phyloP scores from a whole-genome alignment of 1,140 invertebrate genomes.

The Meloidogyne exigua region DNA sequence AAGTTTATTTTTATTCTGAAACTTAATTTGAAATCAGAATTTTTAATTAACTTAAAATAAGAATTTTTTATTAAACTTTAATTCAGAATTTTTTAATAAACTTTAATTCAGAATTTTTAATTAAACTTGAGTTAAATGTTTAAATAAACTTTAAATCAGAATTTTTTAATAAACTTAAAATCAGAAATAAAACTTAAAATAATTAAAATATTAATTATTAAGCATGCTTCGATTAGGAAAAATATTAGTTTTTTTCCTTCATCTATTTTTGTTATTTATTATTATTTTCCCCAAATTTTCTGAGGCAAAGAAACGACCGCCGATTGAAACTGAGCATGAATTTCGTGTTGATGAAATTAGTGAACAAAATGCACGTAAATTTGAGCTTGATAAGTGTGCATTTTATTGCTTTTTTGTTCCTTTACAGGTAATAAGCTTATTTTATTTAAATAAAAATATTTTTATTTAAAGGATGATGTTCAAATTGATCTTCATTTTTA shows the following conservation, averaged over 20 bases:
- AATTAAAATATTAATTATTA: no score
- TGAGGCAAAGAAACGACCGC: neutral
- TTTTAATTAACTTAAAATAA: no score
- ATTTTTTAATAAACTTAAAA: no score
- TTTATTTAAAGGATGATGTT: neutral
- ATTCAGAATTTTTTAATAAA: no score
- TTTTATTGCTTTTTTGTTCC: conserved; percentile 26
- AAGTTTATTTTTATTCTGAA: no score
- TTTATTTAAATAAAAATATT: neutral
- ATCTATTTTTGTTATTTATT: neutral
- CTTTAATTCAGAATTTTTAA: no score
- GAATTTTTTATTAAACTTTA: no score
- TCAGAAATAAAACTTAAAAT: no score
- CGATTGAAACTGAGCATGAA: neutral
- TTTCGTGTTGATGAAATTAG: conserved; percentile 6
- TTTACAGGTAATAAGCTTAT: neutral
- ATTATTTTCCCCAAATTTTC: neutral
- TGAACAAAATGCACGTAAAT: conserved; percentile 17
- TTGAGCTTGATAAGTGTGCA: conserved; percentile 10
- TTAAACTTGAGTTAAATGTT: no score
- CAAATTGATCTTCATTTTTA: conserved; percentile 19
- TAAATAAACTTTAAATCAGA: no score
- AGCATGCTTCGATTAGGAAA: neutral
- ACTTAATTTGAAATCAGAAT: no score
- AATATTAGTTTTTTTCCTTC: neutral